Conservation (phyloP, 2,888 invertebrate species). For the Cepaea hortensis region DNA sequence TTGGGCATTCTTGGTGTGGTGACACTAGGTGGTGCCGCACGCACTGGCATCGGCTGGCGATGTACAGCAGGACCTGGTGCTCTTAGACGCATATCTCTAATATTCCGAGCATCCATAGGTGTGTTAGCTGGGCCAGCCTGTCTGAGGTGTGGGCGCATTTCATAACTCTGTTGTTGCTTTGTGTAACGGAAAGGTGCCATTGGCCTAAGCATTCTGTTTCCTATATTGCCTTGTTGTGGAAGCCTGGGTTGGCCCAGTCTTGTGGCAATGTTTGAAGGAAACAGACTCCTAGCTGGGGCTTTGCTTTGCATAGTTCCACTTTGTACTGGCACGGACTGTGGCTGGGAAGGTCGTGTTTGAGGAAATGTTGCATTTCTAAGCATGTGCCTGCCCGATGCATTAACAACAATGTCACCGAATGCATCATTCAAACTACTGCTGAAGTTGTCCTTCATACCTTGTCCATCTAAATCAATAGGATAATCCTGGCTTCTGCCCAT, state of each 20-base stretch:
- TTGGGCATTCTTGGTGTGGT: background rate
- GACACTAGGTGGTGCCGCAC: background rate
- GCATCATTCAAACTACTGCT: conserved; percentile 47
- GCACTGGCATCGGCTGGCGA: background rate
- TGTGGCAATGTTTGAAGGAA: background rate
- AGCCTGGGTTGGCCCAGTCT: background rate
- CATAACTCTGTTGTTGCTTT: background rate
- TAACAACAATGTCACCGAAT: conserved; percentile 48
- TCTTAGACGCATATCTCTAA: conserved; percentile 4
- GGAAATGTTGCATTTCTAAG: background rate
- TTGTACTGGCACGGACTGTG: background rate
- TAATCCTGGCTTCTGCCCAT: conserved; percentile 18
- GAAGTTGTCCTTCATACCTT: conserved; percentile 45
- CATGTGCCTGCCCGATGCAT: conserved; percentile 40
- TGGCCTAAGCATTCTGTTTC: background rate
- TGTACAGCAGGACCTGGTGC: background rate
- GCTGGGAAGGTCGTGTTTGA: background rate
- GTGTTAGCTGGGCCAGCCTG: background rate
- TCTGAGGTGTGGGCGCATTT: background rate
- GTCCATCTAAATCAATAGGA: conserved; percentile 45
- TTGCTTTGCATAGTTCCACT: background rate
- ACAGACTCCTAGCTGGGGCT: background rate
- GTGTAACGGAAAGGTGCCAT: background rate
- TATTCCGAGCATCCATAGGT: background rate
- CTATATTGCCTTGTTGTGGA: background rate